phyloP scores from a whole-genome alignment of 2,113 vertebrate species.

The Scopus umbretta region DNA sequence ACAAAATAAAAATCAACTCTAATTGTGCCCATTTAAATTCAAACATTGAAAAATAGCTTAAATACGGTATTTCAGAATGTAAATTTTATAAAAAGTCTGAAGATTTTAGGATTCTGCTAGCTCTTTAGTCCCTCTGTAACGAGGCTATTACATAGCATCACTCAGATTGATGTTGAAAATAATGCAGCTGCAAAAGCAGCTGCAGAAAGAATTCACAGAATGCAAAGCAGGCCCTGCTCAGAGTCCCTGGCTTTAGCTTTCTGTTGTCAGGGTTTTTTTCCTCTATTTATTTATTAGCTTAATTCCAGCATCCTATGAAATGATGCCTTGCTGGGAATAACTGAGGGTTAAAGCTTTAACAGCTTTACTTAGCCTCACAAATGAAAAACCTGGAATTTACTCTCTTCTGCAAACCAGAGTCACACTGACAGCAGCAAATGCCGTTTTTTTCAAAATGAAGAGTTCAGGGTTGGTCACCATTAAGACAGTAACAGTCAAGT shows the following conservation, averaged over 20 bases:
- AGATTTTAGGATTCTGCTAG: conserved; percentile 25
- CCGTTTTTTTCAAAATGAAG: neutral
- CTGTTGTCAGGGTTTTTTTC: neutral
- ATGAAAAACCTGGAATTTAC: conserved; percentile 8
- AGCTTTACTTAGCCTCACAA: neutral
- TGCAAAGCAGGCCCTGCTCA: neutral
- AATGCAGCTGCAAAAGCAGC: conserved; percentile 61
- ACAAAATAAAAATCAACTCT: conserved; percentile 53
- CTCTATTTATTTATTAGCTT: conserved; percentile 25
- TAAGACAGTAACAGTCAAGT: neutral
- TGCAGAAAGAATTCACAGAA: conserved; percentile 37
- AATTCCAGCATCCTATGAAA: conserved; percentile 5
- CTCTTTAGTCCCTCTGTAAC: conserved; percentile 38
- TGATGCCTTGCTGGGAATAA: neutral
- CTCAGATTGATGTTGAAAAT: conserved; percentile 34
- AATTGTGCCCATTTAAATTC: conserved; percentile 49
- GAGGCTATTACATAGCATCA: conserved; percentile 25
- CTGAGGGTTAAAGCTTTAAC: neutral
- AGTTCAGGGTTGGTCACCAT: neutral
- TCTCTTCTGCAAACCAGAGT: neutral
- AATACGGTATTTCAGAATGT: conserved; percentile 48
- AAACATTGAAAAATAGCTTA: conserved; percentile 48
- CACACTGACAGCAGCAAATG: neutral
- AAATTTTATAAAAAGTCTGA: neutral
- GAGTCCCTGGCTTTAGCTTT: neutral